Evolutionary conservation across 2,797 vertebrate genomes (phyloP).

Genomic region (Syndactyla subalaris): DNA sequence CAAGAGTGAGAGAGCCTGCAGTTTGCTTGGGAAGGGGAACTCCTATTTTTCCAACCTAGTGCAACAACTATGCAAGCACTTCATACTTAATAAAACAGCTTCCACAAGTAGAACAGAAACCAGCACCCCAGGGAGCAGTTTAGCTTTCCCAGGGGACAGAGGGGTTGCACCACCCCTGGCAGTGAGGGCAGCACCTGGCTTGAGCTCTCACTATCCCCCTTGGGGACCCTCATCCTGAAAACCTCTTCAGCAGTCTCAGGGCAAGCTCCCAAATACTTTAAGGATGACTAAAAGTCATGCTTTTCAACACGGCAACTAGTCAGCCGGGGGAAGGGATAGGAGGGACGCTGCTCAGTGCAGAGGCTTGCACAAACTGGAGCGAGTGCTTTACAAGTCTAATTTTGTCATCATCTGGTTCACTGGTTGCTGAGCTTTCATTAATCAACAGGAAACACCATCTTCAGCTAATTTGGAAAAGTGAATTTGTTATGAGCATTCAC

Average conservation of each 20-base stretch:
- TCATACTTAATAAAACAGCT: neutral
- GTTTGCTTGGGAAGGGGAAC: neutral
- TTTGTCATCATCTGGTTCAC: neutral
- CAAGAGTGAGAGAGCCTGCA: neutral
- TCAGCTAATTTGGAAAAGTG: neutral
- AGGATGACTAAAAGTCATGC: slow-evolving; percentile 25
- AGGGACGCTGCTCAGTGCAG: neutral
- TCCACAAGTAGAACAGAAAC: neutral
- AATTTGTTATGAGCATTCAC: neutral
- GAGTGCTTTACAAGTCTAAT: neutral
- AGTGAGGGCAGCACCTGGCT: neutral
- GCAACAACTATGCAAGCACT: neutral
- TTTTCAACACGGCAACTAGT: neutral
- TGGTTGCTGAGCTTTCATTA: neutral
- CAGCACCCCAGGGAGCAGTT: neutral
- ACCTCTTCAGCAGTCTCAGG: neutral
- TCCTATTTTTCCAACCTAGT: neutral
- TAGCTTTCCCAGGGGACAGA: neutral
- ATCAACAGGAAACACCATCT: neutral
- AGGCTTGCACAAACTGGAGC: neutral
- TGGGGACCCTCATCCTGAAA: neutral
- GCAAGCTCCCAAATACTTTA: slow-evolving; percentile 32
- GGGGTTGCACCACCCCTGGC: neutral
- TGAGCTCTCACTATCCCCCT: neutral
- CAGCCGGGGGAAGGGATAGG: neutral